A percentile compares a stretch with the other conserved stretches of the same genome.
Evolutionary conservation across 2,113 vertebrate species (phyloP).

Genomic region (Ondatra zibethicus): DNA sequence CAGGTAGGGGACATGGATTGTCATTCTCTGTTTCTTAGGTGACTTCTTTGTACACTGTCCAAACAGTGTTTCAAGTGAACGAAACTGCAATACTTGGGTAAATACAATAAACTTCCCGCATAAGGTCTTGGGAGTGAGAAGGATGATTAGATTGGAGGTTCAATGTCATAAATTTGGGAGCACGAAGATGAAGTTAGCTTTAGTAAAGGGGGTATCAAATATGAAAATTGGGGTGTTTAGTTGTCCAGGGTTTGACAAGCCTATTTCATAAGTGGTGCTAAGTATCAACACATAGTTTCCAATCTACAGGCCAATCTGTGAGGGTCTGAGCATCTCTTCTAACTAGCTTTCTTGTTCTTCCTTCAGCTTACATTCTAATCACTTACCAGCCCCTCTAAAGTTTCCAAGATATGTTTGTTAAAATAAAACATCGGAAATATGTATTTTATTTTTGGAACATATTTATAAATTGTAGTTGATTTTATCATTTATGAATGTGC

Average conservation of each 20-base stretch:
- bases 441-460: background rate
- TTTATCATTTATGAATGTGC: slow-evolving; percentile 56
- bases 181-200: background rate
- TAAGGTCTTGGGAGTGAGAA: background rate
- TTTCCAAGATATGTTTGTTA: background rate
- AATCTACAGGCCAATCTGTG: background rate
- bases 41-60: background rate
- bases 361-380: background rate
- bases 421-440: background rate
- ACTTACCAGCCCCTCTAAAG: background rate
- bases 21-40: background rate
- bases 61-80: background rate
- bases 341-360: background rate
- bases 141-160: background rate
- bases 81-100: background rate
- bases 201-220: background rate
- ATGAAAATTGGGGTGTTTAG: background rate
- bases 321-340: background rate
- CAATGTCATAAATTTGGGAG: background rate
- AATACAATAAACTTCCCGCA: background rate
- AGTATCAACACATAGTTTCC: background rate
- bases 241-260: background rate
- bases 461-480: slow-evolving; percentile 48
- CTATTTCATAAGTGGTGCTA: background rate
- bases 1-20: no score